Base-by-base conservation (phyloP, 2,888 invertebrate genomes). In the Tachina lurida region DNA sequence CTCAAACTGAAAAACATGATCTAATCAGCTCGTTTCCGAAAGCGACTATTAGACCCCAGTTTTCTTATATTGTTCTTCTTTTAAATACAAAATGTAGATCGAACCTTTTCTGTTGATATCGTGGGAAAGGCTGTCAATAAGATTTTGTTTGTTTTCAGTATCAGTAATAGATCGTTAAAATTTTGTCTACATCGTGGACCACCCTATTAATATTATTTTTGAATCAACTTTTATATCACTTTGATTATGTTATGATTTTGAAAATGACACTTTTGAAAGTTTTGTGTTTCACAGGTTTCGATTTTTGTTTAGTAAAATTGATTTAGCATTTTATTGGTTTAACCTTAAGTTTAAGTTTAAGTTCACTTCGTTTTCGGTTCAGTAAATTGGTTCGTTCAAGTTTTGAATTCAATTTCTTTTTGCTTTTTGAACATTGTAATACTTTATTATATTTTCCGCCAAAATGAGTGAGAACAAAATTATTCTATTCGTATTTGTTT, bases 401-500 rank as follows among this genome's bases (percentile, higher is more conserved):
- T 58, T 19, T 76, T 75, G 9, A 17, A 31, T 47, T 19, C n/a
- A 9, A 43, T 81, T 68, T 41, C 12, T 54, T n/a, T 43, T 56
- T 49, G 7, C 54, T 70, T 60, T 83, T 45, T 22, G 0, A 67
- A 68, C 58, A 65, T 70, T 70, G 13, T 31, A 63, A 47, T 31
- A 31, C 49, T 15, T 8, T 67, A 31, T 76, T 73, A 49, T 75
- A 71, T 78, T 82, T 65, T 75, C 52, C 79, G 82, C 58, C 71
- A 78, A 71, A 70, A 85, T 52, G 1, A 60, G 10, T 43, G 73
- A 62, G 63, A 17, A 54, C 56, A 41, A 70, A 80, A 52, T 22
- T 78, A 74, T 82, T 78, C 76, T 86, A 63, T 86, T 73, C 58
- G 76, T 83, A 83, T 76, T 83, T 83, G 83, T 83, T 86, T 75